Conservation (phyloP, 1,140 invertebrate species). For the Apis laboriosa region DNA sequence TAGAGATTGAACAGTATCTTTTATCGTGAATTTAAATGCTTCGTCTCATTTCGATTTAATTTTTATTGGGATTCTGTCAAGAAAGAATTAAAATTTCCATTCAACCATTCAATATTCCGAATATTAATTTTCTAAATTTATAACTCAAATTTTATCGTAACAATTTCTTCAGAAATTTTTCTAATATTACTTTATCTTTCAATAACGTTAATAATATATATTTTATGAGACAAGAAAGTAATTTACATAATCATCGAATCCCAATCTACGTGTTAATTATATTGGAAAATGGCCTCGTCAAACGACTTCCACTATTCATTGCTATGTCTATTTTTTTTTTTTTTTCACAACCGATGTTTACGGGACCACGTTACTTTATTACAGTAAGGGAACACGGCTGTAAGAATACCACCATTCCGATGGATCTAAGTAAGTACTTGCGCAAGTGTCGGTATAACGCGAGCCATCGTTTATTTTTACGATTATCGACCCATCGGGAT, state of each 20-base stretch:
- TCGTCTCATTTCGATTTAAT: no score
- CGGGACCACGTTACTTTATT: conserved; percentile 41
- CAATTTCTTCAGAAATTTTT: not conserved
- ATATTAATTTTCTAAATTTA: no score
- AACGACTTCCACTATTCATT: not conserved
- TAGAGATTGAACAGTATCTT: no score
- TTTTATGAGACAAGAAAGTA: not conserved
- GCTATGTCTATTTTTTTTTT: conserved; percentile 36
- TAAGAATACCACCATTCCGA: conserved; percentile 33
- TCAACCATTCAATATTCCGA: no score
- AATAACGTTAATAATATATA: not conserved
- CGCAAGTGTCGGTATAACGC: conserved; percentile 29
- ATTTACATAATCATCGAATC: not conserved
- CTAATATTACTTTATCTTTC: not conserved
- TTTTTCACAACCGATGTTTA: conserved; percentile 22
- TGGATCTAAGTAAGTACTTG: conserved; percentile 43
- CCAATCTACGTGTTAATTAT: not conserved
- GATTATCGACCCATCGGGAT: conserved; percentile 53
- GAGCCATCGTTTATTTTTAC: conserved; percentile 60
- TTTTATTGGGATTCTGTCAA: not conserved
- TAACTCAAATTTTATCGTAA: no score
- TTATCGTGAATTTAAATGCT: no score
- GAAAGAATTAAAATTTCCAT: not conserved
- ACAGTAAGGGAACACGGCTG: conserved; percentile 41
- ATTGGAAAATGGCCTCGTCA: not conserved